Evolutionary conservation across 2,888 invertebrate genomes (phyloP).

Genomic region (Lasioglossum oenotherae): DNA sequence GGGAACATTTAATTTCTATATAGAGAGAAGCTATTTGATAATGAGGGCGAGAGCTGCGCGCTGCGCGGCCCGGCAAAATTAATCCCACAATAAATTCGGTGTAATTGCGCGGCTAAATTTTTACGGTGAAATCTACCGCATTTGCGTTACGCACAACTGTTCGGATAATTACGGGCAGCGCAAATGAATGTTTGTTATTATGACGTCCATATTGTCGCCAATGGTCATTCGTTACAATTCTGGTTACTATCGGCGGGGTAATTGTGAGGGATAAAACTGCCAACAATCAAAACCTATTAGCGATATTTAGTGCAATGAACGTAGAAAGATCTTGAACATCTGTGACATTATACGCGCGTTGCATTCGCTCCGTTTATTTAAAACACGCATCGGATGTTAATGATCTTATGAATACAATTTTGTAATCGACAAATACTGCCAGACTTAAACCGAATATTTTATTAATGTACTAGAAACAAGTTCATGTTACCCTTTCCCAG

Average conservation of each 20-base stretch:
- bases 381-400: not conserved
- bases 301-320: conserved; percentile 15
- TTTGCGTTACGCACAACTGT: conserved; percentile 22
- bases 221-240: conserved; percentile 19
- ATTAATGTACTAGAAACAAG: not conserved
- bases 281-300: conserved; percentile 11
- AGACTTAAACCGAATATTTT: not conserved
- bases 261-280: conserved; percentile 28
- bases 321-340: not conserved
- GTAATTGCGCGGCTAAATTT: conserved; percentile 41
- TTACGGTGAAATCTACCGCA: conserved; percentile 24
- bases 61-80: conserved; percentile 13
- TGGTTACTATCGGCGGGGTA: not conserved
- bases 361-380: not conserved
- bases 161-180: conserved; percentile 36
- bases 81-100: conserved; percentile 31
- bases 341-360: no score
- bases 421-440: not conserved
- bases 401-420: not conserved
- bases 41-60: not conserved
- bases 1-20: conserved; percentile 4
- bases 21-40: not conserved
- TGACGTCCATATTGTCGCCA: conserved; percentile 26
- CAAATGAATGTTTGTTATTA: conserved; percentile 44
- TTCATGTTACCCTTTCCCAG: not conserved